Conservation (phyloP, 2,113 vertebrate species). For the Fulica atra region DNA sequence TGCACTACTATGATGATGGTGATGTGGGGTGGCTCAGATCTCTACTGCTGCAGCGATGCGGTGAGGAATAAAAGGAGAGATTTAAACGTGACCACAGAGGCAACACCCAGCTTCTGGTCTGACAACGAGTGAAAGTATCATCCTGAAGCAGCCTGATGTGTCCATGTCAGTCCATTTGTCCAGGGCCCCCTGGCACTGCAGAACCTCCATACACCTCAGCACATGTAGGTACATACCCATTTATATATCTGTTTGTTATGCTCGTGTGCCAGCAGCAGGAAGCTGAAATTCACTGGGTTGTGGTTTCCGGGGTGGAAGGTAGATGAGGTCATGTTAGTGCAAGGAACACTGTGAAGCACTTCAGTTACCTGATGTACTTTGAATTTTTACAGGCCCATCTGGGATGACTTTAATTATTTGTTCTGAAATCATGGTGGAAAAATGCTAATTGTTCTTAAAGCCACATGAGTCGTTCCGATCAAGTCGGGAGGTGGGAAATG, state of each 20-base stretch:
- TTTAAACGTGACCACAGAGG: neutral
- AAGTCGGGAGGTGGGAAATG: slow-evolving; percentile 4
- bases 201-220: neutral
- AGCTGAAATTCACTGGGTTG: too few relatives aligned
- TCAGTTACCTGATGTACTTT: slow-evolving; percentile 40
- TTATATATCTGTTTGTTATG: too few relatives aligned
- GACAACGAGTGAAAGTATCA: neutral
- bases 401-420: slow-evolving; percentile 66
- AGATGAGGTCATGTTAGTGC: neutral
- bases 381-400: slow-evolving; percentile 62
- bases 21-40: neutral
- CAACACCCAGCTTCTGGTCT: neutral
- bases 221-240: too few relatives aligned
- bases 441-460: slow-evolving; percentile 58
- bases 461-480: slow-evolving; percentile 12
- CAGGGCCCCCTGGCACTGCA: neutral
- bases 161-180: neutral
- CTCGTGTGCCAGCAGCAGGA: too few relatives aligned
- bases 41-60: neutral
- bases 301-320: neutral
- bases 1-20: neutral
- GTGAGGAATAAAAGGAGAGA: neutral
- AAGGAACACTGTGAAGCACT: slow-evolving; percentile 12
- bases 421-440: slow-evolving; percentile 61
- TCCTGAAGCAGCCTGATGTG: neutral